A percentile compares a stretch with the other conserved stretches of the same genome.
Conservation (phyloP, 2,888 invertebrate genomes). For the Athalia circularis region DNA sequence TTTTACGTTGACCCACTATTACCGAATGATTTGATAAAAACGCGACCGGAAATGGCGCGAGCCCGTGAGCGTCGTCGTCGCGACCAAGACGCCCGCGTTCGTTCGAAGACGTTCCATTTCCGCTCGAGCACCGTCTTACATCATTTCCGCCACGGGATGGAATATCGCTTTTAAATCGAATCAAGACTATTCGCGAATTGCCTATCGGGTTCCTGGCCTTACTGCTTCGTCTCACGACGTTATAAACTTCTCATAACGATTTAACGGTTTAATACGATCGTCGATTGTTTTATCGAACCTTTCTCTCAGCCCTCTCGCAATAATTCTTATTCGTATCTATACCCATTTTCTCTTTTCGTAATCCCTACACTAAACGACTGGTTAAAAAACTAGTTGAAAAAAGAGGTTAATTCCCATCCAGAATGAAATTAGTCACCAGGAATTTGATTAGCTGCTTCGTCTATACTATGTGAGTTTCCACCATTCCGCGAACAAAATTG, state of each 20-base stretch:
- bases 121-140: constrained; percentile 70
- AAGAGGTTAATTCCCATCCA: neutral
- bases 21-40: constrained; percentile 48
- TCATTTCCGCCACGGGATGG: constrained; percentile 75
- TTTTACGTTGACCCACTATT: constrained; percentile 42
- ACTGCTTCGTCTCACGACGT: constrained; percentile 29
- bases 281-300: constrained; percentile 54
- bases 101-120: constrained; percentile 71
- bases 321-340: constrained; percentile 9
- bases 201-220: constrained; percentile 50
- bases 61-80: constrained; percentile 59
- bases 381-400: neutral
- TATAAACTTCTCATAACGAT: constrained; percentile 46
- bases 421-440: neutral
- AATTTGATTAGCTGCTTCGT: too few species aligned
- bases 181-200: constrained; percentile 73
- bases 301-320: neutral
- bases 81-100: constrained; percentile 55
- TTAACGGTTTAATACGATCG: constrained; percentile 58
- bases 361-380: neutral
- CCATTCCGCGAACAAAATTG: too few species aligned
- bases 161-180: constrained; percentile 73
- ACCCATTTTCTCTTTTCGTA: constrained; percentile 7
- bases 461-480: too few species aligned
- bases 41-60: constrained; percentile 64